Base-by-base conservation (phyloP, 37 sponge, comb jelly and placozoan genomes). In the Diacarnus erythraeanus region DNA sequence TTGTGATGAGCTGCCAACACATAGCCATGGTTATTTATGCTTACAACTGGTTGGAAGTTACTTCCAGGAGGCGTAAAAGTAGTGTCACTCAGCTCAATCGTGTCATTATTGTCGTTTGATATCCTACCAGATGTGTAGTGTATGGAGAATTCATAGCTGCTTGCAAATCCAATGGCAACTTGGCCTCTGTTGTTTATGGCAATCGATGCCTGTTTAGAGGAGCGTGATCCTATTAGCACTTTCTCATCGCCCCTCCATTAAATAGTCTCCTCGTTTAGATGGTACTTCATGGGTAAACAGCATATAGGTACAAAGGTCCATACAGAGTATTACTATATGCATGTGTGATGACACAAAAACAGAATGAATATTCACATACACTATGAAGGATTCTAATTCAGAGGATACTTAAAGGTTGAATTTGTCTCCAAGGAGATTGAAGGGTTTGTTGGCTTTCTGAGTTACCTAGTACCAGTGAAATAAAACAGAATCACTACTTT, bases 71-170 rank as follows among this genome's bases (percentile, higher is more conserved):
- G 66, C 3, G 66, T 65, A 65, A 34, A 65, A 31, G 2, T 30
- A 2, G 34, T 25, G 17, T 65, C 66, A 30, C 34, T 65, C 34
- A 65, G 17, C 34, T 17, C 30, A 65, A 65, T 65, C 34, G 27
- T 30, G 61, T 25, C 27, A 25, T 6, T 25, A 60, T 17, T 60
- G 17, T 20, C 66, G 12, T 2, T 25, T 30, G 31, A 18, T 8
- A 65, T 65, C 66, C 33, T 30, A 18, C 66, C 66, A 31, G 66
- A 25, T 18, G 66, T 65, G 66, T 65, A 65, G 17, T 25, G 33
- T 26, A 65, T 31, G 30, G 66, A 30, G 23, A n/a, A 27, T 59
- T n/a, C 26, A 27, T 59, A 59, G 66, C 34, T 35, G 33, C 33
- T 18, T 31, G 30, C 17, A 65, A 30, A 65, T 25, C 66, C 66